phyloP scores from a whole-genome alignment of 2,797 vertebrate genomes.

The Artibeus jamaicensis region DNA sequence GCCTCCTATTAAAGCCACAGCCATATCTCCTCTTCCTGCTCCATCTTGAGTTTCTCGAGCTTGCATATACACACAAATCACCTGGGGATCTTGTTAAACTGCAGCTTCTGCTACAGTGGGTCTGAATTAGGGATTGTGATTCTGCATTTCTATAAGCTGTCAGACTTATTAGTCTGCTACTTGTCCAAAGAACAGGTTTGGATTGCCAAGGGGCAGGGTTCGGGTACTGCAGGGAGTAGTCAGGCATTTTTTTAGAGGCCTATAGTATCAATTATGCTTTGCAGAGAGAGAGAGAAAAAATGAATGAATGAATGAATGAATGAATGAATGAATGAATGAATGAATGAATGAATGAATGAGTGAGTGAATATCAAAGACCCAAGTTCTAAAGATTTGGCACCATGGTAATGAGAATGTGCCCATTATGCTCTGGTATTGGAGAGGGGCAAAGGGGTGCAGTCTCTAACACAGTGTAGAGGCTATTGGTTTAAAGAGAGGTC shows the following conservation, averaged over 20 bases:
- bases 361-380: background rate
- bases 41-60: background rate
- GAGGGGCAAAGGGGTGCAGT: background rate
- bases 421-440: background rate
- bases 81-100: background rate
- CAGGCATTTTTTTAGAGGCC: background rate
- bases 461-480: background rate
- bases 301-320: background rate
- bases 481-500: background rate
- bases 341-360: background rate
- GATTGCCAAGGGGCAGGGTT: background rate
- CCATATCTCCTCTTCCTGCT: background rate
- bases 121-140: background rate
- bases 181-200: background rate
- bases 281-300: background rate
- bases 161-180: background rate
- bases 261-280: background rate
- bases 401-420: background rate
- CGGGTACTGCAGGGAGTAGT: background rate
- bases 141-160: background rate
- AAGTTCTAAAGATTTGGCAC: background rate
- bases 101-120: background rate
- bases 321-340: background rate
- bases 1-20: background rate
- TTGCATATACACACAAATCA: background rate